Evolutionary conservation across 2,888 invertebrate genomes (phyloP), one percentile per base, ranked within the genome.

Genomic region (Furcula furcula): DNA sequence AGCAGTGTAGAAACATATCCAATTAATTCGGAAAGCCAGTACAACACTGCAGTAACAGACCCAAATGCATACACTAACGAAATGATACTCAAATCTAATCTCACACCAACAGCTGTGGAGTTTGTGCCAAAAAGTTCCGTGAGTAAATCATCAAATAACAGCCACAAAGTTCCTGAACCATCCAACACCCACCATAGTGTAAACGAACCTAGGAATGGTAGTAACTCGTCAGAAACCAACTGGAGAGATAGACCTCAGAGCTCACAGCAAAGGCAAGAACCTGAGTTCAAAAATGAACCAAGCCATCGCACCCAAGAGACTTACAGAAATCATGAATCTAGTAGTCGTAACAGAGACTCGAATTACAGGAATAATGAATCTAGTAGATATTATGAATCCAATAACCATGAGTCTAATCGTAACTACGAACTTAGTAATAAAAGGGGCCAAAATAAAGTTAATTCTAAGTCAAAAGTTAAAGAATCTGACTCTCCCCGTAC

Each of bases 31-130:
- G 76, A 73, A 45, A 65, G 34, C 36, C 71, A 73, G 34, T 71
- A 69, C 38, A 67, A 57, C 32, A 37, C 55, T 40, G 50, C 48
- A 35, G 34, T 56, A 46, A 34, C 62, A 34, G 67, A 70, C n/a
- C 39, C 66, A 21, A 64, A 45, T 56, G 49, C 56, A 27, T 77
- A 69, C 46, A 45, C 69, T 25, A 78, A 70, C 63, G 76, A 80
- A 31, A 57, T 82, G 54, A 72, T 81, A 43, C 67, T 76, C 31
- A 82, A 80, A 48, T 91, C 91, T 20, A 91, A 87, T 52, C 74
- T 91, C 23, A 91, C 91, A 35, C 76, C 90, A 7, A 90, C 89
- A 26, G 91, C 91, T 11, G 86, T 76, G 40, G 91, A 91, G 69
- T 91, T 91, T 81, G 82, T 90, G 46, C 91, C 91, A 36, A 90